A percentile compares a stretch with the other conserved stretches of the same genome.
Evolutionary conservation across 2,797 vertebrate genomes (phyloP).

Genomic region (Sebastes goodei): DNA sequence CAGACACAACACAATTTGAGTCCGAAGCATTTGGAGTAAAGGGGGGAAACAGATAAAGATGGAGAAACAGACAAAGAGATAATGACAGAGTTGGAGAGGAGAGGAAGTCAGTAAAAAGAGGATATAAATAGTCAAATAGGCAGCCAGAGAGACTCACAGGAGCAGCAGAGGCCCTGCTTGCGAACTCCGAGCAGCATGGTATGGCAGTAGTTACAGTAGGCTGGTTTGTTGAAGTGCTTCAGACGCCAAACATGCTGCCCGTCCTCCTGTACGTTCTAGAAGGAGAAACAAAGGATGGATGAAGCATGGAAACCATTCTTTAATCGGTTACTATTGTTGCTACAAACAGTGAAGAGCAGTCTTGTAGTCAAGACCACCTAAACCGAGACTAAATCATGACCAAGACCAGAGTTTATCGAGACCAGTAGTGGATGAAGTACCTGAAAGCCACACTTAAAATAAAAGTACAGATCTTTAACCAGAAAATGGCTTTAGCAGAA

Average conservation of each 20-base stretch:
- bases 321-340: not conserved
- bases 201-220: conserved; percentile 96
- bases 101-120: not conserved
- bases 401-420: too few relatives aligned
- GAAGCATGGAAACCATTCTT: not conserved
- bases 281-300: not conserved
- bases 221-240: conserved; percentile 97
- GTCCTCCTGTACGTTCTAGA: conserved; percentile 89
- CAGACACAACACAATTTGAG: not conserved
- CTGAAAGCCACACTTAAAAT: too few relatives aligned
- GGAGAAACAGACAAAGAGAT: not conserved
- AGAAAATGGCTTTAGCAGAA: too few relatives aligned
- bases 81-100: not conserved
- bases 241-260: conserved; percentile 93
- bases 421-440: too few relatives aligned
- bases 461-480: too few relatives aligned
- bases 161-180: conserved; percentile 95
- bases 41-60: not conserved
- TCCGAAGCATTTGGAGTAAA: not conserved
- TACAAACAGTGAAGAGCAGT: too few relatives aligned
- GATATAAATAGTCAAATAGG: not conserved
- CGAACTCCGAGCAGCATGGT: conserved; percentile 92
- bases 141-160: conserved; percentile 82
- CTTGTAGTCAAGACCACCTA: not conserved
- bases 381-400: not conserved